Percentiles rank a stretch among this genome's conserved stretches.
phyloP scores from a whole-genome alignment of 2,797 vertebrate genomes.

The Tamandua tetradactyla region DNA sequence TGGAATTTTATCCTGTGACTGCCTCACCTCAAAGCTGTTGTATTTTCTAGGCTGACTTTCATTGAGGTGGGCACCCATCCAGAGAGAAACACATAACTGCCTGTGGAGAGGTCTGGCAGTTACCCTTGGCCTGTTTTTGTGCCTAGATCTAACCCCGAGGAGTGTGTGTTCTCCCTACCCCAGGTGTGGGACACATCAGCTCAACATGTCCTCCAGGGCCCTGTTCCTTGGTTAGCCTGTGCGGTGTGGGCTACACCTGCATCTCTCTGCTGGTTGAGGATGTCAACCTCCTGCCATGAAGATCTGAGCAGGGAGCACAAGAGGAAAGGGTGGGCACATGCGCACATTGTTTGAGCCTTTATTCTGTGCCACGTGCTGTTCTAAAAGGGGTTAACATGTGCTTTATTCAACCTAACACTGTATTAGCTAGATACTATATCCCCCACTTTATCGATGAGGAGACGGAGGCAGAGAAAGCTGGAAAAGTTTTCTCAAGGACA shows the following conservation, averaged over 20 bases:
- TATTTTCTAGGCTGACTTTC: not conserved
- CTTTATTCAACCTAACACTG: not conserved
- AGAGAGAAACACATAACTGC: not conserved
- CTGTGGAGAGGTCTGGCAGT: not conserved
- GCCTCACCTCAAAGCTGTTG: not conserved
- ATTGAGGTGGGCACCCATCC: not conserved
- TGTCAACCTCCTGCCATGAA: not conserved
- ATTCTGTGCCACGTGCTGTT: not conserved
- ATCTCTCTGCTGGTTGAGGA: not conserved
- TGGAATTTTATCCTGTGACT: not conserved
- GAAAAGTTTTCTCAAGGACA: not conserved
- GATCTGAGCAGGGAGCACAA: not conserved
- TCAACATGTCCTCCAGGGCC: too few relatives aligned
- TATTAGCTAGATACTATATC: not conserved
- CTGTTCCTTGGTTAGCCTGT: too few relatives aligned
- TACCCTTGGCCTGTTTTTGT: not conserved
- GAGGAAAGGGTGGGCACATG: not conserved
- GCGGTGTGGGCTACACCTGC: not conserved
- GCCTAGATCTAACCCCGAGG: not conserved
- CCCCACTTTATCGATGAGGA: not conserved
- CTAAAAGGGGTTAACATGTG: not conserved
- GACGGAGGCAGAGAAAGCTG: not conserved
- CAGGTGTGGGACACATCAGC: too few relatives aligned
- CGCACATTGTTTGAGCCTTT: too few relatives aligned
- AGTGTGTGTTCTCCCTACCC: not conserved